phyloP scores from a whole-genome alignment of 2,797 vertebrate species.

The Tinamus major region DNA sequence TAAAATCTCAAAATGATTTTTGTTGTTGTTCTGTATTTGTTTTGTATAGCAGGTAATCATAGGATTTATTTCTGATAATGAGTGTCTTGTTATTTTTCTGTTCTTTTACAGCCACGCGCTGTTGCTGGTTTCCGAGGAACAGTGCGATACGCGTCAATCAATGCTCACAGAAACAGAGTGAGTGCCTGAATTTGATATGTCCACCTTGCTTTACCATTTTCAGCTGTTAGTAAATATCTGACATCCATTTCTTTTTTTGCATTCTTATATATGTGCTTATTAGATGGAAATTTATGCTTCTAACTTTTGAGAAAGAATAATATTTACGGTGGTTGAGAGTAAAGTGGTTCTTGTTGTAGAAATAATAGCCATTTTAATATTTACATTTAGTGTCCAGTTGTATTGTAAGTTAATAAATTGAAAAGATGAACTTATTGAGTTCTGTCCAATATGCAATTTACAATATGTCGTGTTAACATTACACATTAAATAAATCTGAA shows the following conservation, averaged over 20 bases:
- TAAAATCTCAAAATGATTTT: not conserved
- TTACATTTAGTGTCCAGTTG: not conserved
- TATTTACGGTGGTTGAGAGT: not conserved
- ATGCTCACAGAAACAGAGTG: slow-evolving; percentile 97
- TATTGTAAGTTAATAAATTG: not conserved
- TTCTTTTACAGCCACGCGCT: slow-evolving; percentile 89
- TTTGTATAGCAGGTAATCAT: not conserved
- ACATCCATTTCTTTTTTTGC: not conserved
- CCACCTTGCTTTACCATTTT: not conserved
- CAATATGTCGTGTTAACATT: not conserved
- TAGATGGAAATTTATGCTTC: not conserved
- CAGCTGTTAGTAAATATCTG: not conserved
- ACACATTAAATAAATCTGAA: not conserved
- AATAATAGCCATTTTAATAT: slow-evolving; percentile 5
- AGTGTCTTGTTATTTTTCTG: not conserved
- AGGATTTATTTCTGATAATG: not conserved
- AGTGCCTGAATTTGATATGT: slow-evolving; percentile 40
- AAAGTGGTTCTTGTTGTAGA: not conserved
- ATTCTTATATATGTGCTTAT: not conserved
- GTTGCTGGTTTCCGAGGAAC: slow-evolving; percentile 98
- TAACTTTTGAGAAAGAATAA: not conserved
- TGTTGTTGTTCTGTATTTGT: not conserved
- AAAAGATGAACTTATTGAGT: not conserved
- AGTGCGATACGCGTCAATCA: slow-evolving; percentile 96
- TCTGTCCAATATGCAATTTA: not conserved